Conservation (phyloP, 2,888 invertebrate species). For the Lithophane semibrunnea region DNA sequence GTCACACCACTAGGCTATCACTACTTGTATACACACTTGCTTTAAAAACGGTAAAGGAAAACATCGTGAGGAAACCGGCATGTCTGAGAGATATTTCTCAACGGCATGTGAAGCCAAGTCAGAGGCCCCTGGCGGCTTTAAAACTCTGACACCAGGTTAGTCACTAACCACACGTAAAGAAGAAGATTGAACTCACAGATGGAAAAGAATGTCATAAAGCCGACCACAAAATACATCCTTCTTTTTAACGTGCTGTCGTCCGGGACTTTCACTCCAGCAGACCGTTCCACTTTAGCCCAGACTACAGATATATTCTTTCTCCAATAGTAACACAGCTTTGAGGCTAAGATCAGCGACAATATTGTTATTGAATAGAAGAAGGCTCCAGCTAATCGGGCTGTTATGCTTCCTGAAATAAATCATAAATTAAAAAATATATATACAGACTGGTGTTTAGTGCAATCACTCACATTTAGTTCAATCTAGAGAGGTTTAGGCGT, state of each 20-base stretch:
- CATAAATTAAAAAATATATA: background rate
- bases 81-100: too few species aligned
- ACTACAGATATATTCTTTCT: slow-evolving; percentile 60
- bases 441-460: too few species aligned
- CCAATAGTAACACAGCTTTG: slow-evolving; percentile 75
- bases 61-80: too few species aligned
- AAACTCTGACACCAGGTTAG: too few species aligned
- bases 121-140: too few species aligned
- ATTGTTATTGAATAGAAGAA: slow-evolving; percentile 80
- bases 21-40: too few species aligned
- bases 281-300: slow-evolving; percentile 75
- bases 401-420: slow-evolving; percentile 75
- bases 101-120: too few species aligned
- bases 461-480: too few species aligned
- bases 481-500: too few species aligned
- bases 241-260: slow-evolving; percentile 71
- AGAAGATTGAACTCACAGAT: slow-evolving; percentile 67
- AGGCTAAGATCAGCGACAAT: slow-evolving; percentile 74
- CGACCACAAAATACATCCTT: slow-evolving; percentile 68
- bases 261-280: slow-evolving; percentile 68
- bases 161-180: too few species aligned
- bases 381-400: slow-evolving; percentile 80
- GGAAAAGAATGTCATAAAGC: slow-evolving; percentile 68
- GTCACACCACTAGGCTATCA: too few species aligned
- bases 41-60: too few species aligned